phyloP scores from a whole-genome alignment of 2,888 invertebrate species.

The Macrosoma leucophasiata region DNA sequence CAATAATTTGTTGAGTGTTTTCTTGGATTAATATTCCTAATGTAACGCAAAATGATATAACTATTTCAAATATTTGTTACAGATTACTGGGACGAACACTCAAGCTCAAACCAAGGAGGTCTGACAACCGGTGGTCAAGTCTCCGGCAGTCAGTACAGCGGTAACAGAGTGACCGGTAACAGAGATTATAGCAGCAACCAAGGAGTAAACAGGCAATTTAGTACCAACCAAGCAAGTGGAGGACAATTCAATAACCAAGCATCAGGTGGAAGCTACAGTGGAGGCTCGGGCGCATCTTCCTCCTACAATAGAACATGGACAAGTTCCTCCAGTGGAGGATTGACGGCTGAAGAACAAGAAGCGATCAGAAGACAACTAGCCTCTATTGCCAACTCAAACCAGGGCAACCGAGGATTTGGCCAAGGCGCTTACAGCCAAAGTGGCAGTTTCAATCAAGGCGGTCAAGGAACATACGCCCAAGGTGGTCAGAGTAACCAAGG shows the following conservation, averaged over 20 bases:
- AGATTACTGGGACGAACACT: constrained; percentile 32
- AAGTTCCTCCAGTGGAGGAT: constrained; percentile 35
- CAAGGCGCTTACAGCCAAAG: constrained; percentile 18
- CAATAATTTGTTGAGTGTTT: no score
- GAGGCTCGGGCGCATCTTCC: constrained; percentile 30
- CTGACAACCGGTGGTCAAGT: constrained; percentile 24
- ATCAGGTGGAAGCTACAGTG: constrained; percentile 25
- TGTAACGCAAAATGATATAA: no score
- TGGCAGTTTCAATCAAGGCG: constrained; percentile 9
- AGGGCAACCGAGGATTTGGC: constrained; percentile 22
- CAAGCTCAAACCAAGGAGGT: constrained; percentile 12
- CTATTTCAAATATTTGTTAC: constrained; percentile 14
- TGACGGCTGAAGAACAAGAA: constrained; percentile 49
- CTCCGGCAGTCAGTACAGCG: constrained; percentile 10
- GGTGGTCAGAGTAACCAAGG: constrained; percentile 24
- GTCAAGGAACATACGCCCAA: constrained; percentile 14
- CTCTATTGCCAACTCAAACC: constrained; percentile 30
- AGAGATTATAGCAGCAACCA: no score
- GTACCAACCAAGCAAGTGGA: constrained; percentile 23
- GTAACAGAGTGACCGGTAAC: constrained; percentile 6
- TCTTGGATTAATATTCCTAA: no score
- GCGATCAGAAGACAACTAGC: constrained; percentile 42
- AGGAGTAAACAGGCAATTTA: constrained; percentile 14
- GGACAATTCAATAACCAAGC: constrained; percentile 20
- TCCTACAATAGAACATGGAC: constrained; percentile 44